Evolutionary conservation across 2,113 vertebrate species (phyloP).

Genomic region (Pangasianodon gigas): DNA sequence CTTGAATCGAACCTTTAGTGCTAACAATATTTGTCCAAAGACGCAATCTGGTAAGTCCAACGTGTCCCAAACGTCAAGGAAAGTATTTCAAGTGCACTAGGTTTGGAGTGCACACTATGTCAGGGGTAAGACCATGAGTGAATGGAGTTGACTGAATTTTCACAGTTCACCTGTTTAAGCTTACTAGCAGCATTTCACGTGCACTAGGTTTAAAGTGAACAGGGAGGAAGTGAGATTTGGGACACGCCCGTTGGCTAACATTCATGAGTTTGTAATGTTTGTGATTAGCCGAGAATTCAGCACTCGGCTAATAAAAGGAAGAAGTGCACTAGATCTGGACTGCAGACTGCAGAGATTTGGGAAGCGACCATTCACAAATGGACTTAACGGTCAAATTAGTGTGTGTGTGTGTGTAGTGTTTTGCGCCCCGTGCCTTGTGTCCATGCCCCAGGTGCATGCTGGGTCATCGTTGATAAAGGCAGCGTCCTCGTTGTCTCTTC

Average conservation of each 20-base stretch:
- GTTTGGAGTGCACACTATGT: not conserved
- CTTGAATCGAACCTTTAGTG: not conserved
- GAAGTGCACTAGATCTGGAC: not conserved
- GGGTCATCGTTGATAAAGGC: conserved; percentile 12
- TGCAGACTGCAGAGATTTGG: conserved; percentile 9
- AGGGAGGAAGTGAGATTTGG: not conserved
- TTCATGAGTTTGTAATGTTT: not conserved
- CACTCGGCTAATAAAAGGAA: not conserved
- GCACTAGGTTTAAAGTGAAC: conserved; percentile 1
- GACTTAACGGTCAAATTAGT: not conserved
- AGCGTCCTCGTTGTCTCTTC: conserved; percentile 17
- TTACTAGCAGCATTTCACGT: not conserved
- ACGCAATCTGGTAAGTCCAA: not conserved
- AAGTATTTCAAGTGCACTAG: conserved; percentile 6
- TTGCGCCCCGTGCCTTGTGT: not conserved
- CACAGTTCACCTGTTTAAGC: not conserved
- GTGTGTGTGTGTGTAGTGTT: not conserved
- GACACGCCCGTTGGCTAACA: not conserved
- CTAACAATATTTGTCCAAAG: not conserved
- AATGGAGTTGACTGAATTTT: not conserved
- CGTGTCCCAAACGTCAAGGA: not conserved
- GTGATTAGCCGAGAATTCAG: not conserved
- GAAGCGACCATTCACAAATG: not conserved
- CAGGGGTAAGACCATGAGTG: not conserved
- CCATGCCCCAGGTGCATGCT: conserved; percentile 28